Conservation (phyloP, 2,113 vertebrate genomes). For the Gymnobelideus leadbeateri region DNA sequence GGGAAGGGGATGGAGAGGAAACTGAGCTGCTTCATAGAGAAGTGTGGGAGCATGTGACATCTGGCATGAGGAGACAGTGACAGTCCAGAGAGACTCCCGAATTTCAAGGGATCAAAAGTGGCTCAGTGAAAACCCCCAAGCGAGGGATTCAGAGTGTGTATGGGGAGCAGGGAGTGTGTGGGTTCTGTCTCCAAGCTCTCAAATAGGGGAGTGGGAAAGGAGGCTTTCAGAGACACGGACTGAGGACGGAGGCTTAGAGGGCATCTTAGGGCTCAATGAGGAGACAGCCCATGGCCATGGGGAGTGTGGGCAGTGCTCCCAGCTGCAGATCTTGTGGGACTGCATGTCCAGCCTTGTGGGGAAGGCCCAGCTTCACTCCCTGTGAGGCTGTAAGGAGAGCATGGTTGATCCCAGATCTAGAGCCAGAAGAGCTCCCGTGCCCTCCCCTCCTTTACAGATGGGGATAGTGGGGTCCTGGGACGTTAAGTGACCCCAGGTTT, state of each 20-base stretch:
- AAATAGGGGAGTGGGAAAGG: background rate
- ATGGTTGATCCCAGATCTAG: background rate
- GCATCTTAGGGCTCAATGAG: background rate
- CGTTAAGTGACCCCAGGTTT: background rate
- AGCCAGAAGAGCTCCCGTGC: background rate
- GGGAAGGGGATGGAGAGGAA: background rate
- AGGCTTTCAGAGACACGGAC: background rate
- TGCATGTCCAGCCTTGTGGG: background rate
- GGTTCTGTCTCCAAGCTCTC: background rate
- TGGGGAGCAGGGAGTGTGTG: background rate
- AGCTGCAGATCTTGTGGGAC: background rate
- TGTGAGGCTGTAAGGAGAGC: background rate
- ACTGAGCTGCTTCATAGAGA: background rate
- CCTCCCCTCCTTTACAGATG: background rate
- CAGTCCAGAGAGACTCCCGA: background rate
- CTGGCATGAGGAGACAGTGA: too few relatives aligned
- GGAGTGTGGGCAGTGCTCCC: accelerated
- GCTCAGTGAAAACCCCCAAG: background rate
- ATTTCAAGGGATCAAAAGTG: background rate
- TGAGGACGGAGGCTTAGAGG: background rate
- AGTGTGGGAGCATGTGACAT: background rate
- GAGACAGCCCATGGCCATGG: background rate
- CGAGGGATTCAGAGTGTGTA: background rate
- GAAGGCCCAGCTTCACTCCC: background rate
- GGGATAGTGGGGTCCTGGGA: background rate